phyloP scores from a whole-genome alignment of 2,888 invertebrate species.

The Calliopum simillimum region DNA sequence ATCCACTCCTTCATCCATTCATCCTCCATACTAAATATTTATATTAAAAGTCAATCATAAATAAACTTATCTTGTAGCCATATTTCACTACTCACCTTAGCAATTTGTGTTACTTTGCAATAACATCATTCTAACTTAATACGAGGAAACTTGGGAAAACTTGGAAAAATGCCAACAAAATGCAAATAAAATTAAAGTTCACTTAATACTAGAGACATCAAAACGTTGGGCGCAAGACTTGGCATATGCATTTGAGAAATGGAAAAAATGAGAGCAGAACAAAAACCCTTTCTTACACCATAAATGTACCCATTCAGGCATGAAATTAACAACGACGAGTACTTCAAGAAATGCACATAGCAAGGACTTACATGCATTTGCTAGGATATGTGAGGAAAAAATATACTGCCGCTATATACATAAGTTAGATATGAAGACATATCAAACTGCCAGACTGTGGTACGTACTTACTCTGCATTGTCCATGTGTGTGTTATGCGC shows the following conservation, averaged over 20 bases:
- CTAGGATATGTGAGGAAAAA: not conserved
- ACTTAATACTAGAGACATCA: conserved; percentile 28
- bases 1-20: not conserved
- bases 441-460: not conserved
- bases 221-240: not conserved
- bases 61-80: not conserved
- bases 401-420: conserved; percentile 11
- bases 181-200: conserved; percentile 32
- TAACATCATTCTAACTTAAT: not conserved
- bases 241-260: conserved; percentile 2
- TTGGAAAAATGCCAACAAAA: conserved; percentile 23
- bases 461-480: not conserved
- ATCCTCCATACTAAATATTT: not conserved
- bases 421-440: conserved; percentile 21
- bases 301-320: conserved; percentile 58
- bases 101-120: not conserved
- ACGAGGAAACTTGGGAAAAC: not conserved
- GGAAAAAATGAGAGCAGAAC: not conserved
- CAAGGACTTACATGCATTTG: too few relatives aligned
- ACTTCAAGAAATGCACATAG: not conserved
- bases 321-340: conserved; percentile 62
- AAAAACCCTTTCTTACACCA: conserved; percentile 10
- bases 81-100: not conserved
- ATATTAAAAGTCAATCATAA: not conserved
- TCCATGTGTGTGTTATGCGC: conserved; percentile 13